A percentile compares a stretch with the other conserved stretches of the same genome.
Conservation (phyloP, 2,888 invertebrate genomes). For the Nephrocerus scutellatus region DNA sequence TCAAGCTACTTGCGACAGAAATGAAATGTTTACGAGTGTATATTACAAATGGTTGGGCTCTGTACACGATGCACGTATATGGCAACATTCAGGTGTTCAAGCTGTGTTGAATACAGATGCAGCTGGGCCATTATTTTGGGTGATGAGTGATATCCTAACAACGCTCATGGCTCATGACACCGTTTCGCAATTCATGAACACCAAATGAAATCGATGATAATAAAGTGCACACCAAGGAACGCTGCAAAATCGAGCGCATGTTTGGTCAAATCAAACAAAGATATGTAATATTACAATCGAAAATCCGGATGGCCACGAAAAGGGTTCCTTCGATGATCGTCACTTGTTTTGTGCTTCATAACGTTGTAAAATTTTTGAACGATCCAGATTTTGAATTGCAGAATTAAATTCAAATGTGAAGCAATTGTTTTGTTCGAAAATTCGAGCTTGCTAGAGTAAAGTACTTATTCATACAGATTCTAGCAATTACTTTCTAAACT, state of each 20-base stretch:
- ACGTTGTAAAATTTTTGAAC: slow-evolving; percentile 2
- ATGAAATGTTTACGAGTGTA: slow-evolving; percentile 8
- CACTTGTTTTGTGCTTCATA: slow-evolving; percentile 9
- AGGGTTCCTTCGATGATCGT: slow-evolving; percentile 5
- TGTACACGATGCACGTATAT: slow-evolving; percentile 10
- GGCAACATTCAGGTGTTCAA: slow-evolving; percentile 9
- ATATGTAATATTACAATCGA: slow-evolving; percentile 8
- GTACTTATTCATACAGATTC: no score
- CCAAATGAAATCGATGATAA: slow-evolving; percentile 5
- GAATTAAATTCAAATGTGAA: no score
- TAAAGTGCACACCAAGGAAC: slow-evolving; percentile 13
- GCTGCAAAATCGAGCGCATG: slow-evolving; percentile 6
- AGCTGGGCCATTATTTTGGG: slow-evolving; percentile 13
- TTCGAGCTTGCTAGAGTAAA: no score
- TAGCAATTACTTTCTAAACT: no score
- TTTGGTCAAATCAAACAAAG: slow-evolving; percentile 9
- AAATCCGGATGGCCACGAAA: slow-evolving; percentile 7
- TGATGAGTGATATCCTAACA: slow-evolving; percentile 12
- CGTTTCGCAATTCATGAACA: slow-evolving; percentile 8
- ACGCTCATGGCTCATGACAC: slow-evolving; percentile 14
- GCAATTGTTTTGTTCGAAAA: no score
- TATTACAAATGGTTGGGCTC: slow-evolving; percentile 9
- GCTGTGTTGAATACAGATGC: slow-evolving; percentile 8
- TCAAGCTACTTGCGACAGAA: slow-evolving; percentile 9
- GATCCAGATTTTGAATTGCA: slow-evolving; percentile 1